These are phyloP conservation scores for Chrysina gloriosa DNA, from an alignment of 2,888 invertebrate species.

Conservation along the genomic window DNA sequence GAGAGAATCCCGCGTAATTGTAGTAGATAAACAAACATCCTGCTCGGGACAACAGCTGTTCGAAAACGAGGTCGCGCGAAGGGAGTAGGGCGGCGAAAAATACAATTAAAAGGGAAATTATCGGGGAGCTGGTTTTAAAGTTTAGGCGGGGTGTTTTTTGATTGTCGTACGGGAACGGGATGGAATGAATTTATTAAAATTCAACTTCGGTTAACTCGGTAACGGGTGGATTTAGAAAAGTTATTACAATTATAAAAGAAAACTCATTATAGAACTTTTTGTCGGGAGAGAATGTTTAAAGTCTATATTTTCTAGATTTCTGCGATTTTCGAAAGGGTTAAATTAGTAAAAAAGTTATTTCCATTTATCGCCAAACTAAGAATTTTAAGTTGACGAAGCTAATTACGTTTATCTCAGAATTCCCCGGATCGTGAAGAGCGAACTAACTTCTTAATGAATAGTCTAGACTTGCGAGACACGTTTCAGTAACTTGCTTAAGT, in stretches of 20 bases:
- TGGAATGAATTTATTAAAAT: not conserved
- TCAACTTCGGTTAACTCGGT: too few species aligned
- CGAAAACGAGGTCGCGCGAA: not conserved
- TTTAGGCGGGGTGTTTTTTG: not conserved
- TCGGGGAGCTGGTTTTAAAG: not conserved
- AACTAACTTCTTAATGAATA: not conserved
- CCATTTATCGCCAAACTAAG: not conserved
- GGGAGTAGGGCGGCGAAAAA: not conserved
- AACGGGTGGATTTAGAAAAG: too few species aligned
- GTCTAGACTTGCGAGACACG: not conserved
- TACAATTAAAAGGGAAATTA: conserved; percentile 2
- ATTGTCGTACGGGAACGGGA: not conserved
- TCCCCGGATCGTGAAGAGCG: not conserved
- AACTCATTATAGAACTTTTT: not conserved
- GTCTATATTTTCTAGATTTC: not conserved
- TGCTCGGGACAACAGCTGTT: conserved; percentile 15
- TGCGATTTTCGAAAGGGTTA: not conserved
- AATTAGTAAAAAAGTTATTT: not conserved
- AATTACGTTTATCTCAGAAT: not conserved
- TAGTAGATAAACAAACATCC: conserved; percentile 25
- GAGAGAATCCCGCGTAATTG: conserved; percentile 17
- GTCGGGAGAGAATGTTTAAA: not conserved
- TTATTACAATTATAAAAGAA: too few species aligned
- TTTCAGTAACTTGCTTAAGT: not conserved
- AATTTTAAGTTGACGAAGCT: not conserved